Percentiles rank a stretch among this genome's conserved stretches.
Evolutionary conservation across 2,113 vertebrate species (phyloP).

Genomic region (Meleagris gallopavo): DNA sequence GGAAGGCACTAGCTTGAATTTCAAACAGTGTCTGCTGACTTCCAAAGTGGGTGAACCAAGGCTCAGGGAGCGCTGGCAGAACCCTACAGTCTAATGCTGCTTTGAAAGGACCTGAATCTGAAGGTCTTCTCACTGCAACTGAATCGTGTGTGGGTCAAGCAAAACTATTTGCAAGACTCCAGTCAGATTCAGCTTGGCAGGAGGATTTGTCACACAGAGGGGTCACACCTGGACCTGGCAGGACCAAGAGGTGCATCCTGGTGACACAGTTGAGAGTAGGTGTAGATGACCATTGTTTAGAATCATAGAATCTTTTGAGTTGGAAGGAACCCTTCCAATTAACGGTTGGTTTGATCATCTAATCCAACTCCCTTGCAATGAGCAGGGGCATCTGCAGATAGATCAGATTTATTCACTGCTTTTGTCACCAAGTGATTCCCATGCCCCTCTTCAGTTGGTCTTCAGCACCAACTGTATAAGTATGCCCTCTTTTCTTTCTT

Average conservation of each 20-base stretch:
- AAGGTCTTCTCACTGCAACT: neutral
- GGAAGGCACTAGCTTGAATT: neutral
- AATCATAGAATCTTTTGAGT: too few species aligned
- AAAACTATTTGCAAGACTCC: neutral
- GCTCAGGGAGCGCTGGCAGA: neutral
- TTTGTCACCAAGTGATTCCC: rapidly evolving
- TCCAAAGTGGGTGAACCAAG: neutral
- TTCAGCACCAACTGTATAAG: neutral
- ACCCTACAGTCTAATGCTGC: neutral
- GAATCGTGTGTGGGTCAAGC: neutral
- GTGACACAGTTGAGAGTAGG: neutral
- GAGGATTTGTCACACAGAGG: too few species aligned
- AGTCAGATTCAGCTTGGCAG: neutral
- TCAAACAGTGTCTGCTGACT: neutral
- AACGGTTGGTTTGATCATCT: too few species aligned
- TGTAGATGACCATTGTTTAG: neutral
- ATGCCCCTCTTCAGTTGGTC: neutral
- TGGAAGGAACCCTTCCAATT: too few species aligned
- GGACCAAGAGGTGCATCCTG: neutral
- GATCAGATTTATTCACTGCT: neutral
- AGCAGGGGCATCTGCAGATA: too few species aligned
- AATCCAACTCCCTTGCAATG: too few species aligned
- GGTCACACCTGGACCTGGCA: neutral
- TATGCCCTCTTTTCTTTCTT: neutral
- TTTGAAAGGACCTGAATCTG: neutral